Evolutionary conservation across 2,113 vertebrate species (phyloP), one percentile per base, ranked within the genome.

Genomic region (Nothoprocta pentlandii): DNA sequence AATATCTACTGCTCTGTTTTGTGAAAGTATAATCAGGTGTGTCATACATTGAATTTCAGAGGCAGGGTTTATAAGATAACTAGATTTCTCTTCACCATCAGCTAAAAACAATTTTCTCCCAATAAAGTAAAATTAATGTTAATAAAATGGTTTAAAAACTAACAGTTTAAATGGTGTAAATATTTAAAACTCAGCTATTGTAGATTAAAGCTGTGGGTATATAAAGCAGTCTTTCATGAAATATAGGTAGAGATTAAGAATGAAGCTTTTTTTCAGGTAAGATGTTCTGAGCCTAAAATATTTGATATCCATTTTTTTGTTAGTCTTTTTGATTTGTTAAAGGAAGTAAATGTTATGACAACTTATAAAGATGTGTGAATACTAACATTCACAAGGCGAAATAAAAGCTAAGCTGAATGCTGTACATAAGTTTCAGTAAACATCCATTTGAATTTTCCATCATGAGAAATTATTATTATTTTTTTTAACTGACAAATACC

Each of bases 1-100:
- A 85, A 73, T 83, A 88, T 70, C 95, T 90, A 39, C 21, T 88
- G 22, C 62, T 22, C 15, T 77, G 20, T 17, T 94, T 89, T 59
- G 51, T 85, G 80, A 86, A 93, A 90, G 3, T 26, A 41, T 81
- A 30, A 81, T 56, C 69, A 73, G 4, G 59, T 82, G 54, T 62
- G 39, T 69, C 44, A 87, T 30, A 41, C 76, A 46, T 66, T 9
- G 47, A 28, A 46, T 22, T 69, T 41, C 74, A 66, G 34, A 88
- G 90, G 64, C 17, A 69, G 5, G 0, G 12, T 4, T 88, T 75
- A 6, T 47, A 79, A 90, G 39, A 71, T 58, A 63, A 84, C 36
- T 63, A 32, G 34, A 74, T 4, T 81, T 54, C 5, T 3, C 28
- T 89, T 88, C 20, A 22, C 1, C 19, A 56, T 68, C 56, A 93